Percentiles rank a stretch among this genome's conserved stretches.
Conservation (phyloP, 2,113 vertebrate genomes). For the Albula goreensis region DNA sequence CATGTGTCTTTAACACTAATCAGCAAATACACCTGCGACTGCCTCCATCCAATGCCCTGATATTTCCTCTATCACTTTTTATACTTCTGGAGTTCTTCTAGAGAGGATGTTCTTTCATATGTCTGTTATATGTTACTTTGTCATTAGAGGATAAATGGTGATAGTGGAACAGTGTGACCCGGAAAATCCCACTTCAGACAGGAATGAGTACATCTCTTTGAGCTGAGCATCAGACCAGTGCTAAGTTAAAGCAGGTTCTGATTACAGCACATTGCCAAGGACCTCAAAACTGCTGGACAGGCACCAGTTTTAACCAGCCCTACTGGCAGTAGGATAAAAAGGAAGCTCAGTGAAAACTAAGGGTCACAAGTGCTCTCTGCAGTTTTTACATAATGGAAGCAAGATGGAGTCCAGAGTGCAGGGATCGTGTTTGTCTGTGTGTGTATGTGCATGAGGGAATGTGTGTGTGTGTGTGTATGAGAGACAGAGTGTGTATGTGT, state of each 20-base stretch:
- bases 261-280: slow-evolving; percentile 34
- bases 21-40: too few relatives aligned
- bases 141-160: too few relatives aligned
- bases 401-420: slow-evolving; percentile 24
- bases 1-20: too few relatives aligned
- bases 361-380: slow-evolving; percentile 26
- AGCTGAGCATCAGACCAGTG: slow-evolving; percentile 49
- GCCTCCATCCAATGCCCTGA: too few relatives aligned
- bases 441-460: not conserved
- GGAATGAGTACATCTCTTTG: slow-evolving; percentile 24
- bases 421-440: not conserved
- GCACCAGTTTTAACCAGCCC: not conserved
- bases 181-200: too few relatives aligned
- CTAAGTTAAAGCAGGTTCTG: slow-evolving; percentile 58
- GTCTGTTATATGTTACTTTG: too few relatives aligned
- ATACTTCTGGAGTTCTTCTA: too few relatives aligned
- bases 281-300: slow-evolving; percentile 28
- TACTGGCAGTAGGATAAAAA: slow-evolving; percentile 1
- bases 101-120: too few relatives aligned
- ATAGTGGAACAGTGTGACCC: too few relatives aligned
- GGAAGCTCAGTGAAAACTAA: not conserved
- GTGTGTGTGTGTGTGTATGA: not conserved
- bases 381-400: slow-evolving; percentile 32
- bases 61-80: too few relatives aligned
- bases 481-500: too few relatives aligned